Evolutionary conservation across 1,140 invertebrate species (phyloP).

Genomic region (Dendrolimus punctatus): DNA sequence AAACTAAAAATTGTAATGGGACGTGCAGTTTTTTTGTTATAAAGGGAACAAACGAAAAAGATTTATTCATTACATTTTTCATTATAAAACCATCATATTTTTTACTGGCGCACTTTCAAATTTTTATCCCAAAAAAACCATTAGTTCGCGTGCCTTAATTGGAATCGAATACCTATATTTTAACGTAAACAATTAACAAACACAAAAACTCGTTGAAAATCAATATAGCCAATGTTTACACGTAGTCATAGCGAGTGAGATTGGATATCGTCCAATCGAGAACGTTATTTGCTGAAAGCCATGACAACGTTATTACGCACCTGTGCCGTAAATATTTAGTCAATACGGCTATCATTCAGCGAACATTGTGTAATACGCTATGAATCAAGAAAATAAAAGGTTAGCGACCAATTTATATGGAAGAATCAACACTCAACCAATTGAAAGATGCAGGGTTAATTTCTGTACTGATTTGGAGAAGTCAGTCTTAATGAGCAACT

Average conservation of each 20-base stretch:
- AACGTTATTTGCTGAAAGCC: constrained; percentile 23
- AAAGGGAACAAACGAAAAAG: too few species aligned
- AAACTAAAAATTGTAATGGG: too few species aligned
- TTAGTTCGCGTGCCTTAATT: neutral
- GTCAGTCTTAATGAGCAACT: constrained; percentile 95
- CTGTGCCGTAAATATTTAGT: constrained; percentile 23
- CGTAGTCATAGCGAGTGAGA: constrained; percentile 34
- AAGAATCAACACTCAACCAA: constrained; percentile 32
- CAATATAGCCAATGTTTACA: constrained; percentile 32
- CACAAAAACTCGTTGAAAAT: constrained; percentile 26
- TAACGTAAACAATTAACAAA: neutral
- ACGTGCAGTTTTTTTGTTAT: too few species aligned
- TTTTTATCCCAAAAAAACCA: too few species aligned
- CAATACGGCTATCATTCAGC: constrained; percentile 17
- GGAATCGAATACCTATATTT: constrained; percentile 6
- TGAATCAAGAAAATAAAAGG: constrained; percentile 48
- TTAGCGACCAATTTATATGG: constrained; percentile 34
- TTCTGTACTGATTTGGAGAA: constrained; percentile 96
- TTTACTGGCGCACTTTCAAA: too few species aligned
- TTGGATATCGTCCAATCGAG: constrained; percentile 26
- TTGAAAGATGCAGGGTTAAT: constrained; percentile 74
- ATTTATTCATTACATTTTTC: too few species aligned
- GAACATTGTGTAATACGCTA: constrained; percentile 12
- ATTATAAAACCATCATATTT: too few species aligned
- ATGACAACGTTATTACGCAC: constrained; percentile 26